phyloP scores from a whole-genome alignment of 2,797 vertebrate species.

The Galaxias olidus region DNA sequence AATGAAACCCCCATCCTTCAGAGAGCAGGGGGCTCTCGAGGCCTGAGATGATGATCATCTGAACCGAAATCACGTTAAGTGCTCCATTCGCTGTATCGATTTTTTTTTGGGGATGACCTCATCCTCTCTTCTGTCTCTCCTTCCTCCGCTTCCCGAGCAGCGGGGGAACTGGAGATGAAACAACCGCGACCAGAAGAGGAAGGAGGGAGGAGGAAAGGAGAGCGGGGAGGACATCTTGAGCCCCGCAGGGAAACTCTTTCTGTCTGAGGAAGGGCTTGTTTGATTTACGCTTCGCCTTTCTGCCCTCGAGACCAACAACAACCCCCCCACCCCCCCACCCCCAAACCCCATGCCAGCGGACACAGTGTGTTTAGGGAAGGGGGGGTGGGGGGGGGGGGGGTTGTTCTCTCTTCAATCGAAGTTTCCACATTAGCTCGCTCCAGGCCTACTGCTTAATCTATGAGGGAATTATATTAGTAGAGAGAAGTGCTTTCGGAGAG shows the following conservation, averaged over 20 bases:
- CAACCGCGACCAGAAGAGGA: constrained; percentile 19
- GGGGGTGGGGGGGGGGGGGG: too few relatives aligned
- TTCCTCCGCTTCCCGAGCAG: constrained; percentile 19
- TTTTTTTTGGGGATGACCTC: constrained; percentile 63
- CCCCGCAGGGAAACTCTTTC: constrained; percentile 59
- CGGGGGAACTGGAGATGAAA: not conserved
- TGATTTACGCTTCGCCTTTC: constrained; percentile 27
- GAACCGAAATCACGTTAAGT: constrained; percentile 64
- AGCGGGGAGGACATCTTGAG: constrained; percentile 31
- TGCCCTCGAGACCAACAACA: constrained; percentile 4
- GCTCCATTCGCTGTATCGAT: constrained; percentile 56
- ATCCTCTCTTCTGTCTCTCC: constrained; percentile 33
- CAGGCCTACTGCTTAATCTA: constrained; percentile 38
- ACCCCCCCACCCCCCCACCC: not conserved
- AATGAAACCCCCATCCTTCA: constrained; percentile 4
- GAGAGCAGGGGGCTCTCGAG: constrained; percentile 32
- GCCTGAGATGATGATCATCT: constrained; percentile 46
- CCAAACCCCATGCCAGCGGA: not conserved
- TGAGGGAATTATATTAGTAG: constrained; percentile 57
- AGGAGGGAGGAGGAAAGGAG: constrained; percentile 6
- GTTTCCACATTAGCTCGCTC: constrained; percentile 64
- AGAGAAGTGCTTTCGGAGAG: constrained; percentile 39
- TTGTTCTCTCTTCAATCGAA: constrained; percentile 29
- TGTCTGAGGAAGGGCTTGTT: constrained; percentile 17
- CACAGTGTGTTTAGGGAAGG: too few relatives aligned